Base-by-base conservation (phyloP, 2,113 vertebrate genomes). In the Spea bombifrons region DNA sequence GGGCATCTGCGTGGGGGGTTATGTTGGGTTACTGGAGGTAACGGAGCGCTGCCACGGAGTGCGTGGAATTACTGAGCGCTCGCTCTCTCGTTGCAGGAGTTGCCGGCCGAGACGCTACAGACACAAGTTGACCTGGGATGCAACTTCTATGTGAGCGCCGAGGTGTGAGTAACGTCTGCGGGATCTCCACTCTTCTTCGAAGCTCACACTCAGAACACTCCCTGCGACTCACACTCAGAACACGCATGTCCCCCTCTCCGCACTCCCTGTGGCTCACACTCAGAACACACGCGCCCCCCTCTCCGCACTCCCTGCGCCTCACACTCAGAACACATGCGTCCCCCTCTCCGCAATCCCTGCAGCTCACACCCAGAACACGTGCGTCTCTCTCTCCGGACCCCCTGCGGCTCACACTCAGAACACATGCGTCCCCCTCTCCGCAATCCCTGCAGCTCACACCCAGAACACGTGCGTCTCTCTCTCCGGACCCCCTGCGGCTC, bases 81-180 rank as follows among this genome's bases (percentile, higher is more conserved):
- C 5, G 5, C 7, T 63, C 45, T 45, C 7, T 76, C 15, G 2
- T 45, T 75, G 57, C 80, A 96, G 95, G 92, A 94, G 73, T 55
- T 88, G 3, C 90, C 82, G 2, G 86, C 84, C 45, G 86, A 88
- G 48, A 88, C 87, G 55, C 86, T 97, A 80, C 93, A 92, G 84
- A 92, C 93, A 4, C 92, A 96, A 8, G 92, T 96, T 3, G 95
- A 96, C 81, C 89, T 96, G 66, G 95, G 95, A 78, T 96, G 93
- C 86, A 94, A 94, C 88, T 95, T 97, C 88, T 96, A 91, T 8
- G 91, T 96, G 71, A 93, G 94, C 81, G 93, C 94, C 76, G 88
- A 95, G 81, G 93, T 96, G 95, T 96, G 83, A 94, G 95, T 88
- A 65, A 65, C 76, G 61, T 1, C 13, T 61, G 57, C 13, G 57